These are phyloP conservation scores for Uromys caudimaculatus DNA, from an alignment of 2,797 vertebrate genomes.

Conservation along the genomic window DNA sequence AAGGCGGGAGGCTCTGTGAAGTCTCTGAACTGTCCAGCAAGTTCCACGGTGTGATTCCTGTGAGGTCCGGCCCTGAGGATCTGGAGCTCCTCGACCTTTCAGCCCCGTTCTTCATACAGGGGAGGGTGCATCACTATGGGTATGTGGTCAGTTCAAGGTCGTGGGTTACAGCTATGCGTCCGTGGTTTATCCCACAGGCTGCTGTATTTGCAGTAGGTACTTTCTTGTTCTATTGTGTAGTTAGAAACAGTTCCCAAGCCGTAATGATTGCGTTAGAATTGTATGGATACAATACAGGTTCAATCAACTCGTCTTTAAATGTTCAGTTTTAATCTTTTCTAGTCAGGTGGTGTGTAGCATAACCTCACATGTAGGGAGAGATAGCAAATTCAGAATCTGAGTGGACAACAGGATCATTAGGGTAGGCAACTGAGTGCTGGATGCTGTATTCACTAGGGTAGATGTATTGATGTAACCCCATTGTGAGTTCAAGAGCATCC, in stretches of 20 bases:
- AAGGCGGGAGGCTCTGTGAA: constrained; percentile 92
- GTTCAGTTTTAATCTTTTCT: background rate
- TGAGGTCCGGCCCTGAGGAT: constrained; percentile 87
- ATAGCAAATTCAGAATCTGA: background rate
- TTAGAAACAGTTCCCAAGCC: background rate
- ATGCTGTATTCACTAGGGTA: background rate
- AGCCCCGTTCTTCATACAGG: constrained; percentile 93
- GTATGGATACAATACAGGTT: background rate
- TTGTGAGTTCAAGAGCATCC: background rate
- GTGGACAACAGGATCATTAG: background rate
- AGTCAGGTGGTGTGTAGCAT: background rate
- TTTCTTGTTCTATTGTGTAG: background rate
- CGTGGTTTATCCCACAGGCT: background rate
- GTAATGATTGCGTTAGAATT: background rate
- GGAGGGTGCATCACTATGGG: constrained; percentile 92
- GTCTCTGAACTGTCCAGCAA: constrained; percentile 86
- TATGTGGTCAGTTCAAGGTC: constrained; percentile 84
- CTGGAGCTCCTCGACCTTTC: constrained; percentile 91
- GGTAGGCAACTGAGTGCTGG: background rate
- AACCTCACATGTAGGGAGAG: background rate
- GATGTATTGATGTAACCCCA: background rate
- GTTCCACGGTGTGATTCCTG: constrained; percentile 92
- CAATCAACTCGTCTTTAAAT: background rate
- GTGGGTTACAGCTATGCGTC: background rate
- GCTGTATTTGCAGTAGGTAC: background rate